These are phyloP conservation scores for Abrostola triplasia DNA, from an alignment of 2,888 invertebrate genomes.

Conservation along the genomic window DNA sequence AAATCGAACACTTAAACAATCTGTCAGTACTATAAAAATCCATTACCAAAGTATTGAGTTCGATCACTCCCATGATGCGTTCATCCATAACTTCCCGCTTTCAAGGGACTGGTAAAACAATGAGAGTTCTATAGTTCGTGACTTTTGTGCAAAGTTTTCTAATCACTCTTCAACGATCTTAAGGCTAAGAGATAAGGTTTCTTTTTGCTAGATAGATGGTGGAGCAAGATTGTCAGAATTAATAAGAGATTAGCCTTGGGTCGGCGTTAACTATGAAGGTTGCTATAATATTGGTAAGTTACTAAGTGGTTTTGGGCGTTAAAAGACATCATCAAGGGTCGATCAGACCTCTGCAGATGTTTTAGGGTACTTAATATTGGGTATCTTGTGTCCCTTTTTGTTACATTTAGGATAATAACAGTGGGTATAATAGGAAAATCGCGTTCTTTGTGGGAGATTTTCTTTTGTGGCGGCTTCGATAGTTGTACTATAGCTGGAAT, in stretches of 20 bases:
- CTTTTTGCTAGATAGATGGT: slow-evolving; percentile 11
- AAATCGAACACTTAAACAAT: slow-evolving; percentile 30
- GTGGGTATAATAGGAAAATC: slow-evolving; percentile 16
- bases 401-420: slow-evolving; percentile 21
- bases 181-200: background rate
- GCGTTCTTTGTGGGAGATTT: slow-evolving; percentile 10
- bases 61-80: slow-evolving; percentile 57
- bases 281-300: slow-evolving; percentile 61
- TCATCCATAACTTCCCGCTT: slow-evolving; percentile 53
- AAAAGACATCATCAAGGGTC: slow-evolving; percentile 57
- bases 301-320: slow-evolving; percentile 61
- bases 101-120: slow-evolving; percentile 61
- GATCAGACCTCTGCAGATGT: slow-evolving; percentile 54
- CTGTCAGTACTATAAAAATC: slow-evolving; percentile 48
- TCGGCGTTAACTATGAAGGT: slow-evolving; percentile 56
- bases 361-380: slow-evolving; percentile 45
- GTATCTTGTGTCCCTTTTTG: slow-evolving; percentile 37
- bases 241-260: slow-evolving; percentile 63
- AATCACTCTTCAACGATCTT: slow-evolving; percentile 3
- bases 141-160: slow-evolving; percentile 45
- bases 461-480: slow-evolving; percentile 4
- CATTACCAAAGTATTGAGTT: slow-evolving; percentile 51
- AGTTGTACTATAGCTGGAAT: background rate
- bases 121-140: slow-evolving; percentile 59
- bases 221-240: slow-evolving; percentile 49